Base-by-base conservation (phyloP, 2,888 invertebrate genomes). In the Drosophila fungiperda region DNA sequence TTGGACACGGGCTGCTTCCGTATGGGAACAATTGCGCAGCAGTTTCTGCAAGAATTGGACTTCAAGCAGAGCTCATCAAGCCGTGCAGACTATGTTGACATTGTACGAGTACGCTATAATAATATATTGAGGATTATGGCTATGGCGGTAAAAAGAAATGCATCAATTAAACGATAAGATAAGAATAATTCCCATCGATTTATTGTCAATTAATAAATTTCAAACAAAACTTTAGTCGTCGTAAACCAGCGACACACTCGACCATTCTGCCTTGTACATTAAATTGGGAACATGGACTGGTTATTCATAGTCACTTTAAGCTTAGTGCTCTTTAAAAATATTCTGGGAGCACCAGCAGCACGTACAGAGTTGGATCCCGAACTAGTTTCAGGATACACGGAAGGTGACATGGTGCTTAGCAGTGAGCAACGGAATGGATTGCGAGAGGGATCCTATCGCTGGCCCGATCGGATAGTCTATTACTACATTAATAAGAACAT, bases 1-100 rank as follows among this genome's bases (percentile, higher is more conserved):
- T 33, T 92, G 15, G 91, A 90, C 12, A 23, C 38, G 3, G 93
- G 93, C 0, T 93, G 93, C 50, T 93, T 92, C 76, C 89, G 91
- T 1, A 55, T 91, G 50, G 92, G 90, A 5, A 97, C 97, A 0
- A 94, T 96, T 0, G 93, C 96, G 6, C 97, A 97, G 83, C 97
- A 97, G 91, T 93, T 97, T 67, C 94, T 97, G 91, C 97, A 97
- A 85, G 96, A 96, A 0, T 88, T 96, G 8, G 97, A 97, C 0
- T 97, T 97, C 91, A 94, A 96, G 89, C 97, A 97, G 91, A 97
- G 96, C 86, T 94, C 97, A 0, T 94, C 29, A 96, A 26, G 26
- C 26, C 26, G 26, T 26, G 26, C 26, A 1, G 26, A 26, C 26
- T 26, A 94, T 82, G 96, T 96, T 0, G 92, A 88, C 1, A 94